Percentiles rank a stretch among this genome's conserved stretches.
These are phyloP conservation scores for Drosophila ustulata DNA, from an alignment of 2,888 invertebrate species.

Conservation along the genomic window DNA sequence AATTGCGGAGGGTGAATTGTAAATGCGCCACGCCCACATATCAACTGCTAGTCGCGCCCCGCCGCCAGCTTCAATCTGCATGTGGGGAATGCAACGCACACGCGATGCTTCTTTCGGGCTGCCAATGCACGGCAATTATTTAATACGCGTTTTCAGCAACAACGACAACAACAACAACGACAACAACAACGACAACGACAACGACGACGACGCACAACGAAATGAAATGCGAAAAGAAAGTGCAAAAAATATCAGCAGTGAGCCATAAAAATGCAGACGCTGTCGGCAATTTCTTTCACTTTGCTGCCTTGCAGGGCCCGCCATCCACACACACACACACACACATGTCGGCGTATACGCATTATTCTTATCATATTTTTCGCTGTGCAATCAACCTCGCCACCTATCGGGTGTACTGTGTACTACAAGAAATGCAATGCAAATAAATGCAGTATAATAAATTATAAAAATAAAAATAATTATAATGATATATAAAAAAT, in stretches of 20 bases:
- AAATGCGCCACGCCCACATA: conserved; percentile 20
- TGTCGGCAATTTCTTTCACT: conserved; percentile 32
- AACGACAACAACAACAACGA: not conserved
- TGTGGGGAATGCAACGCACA: conserved; percentile 13
- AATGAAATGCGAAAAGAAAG: conserved; percentile 4
- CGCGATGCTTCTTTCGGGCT: conserved; percentile 4
- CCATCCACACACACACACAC: not conserved
- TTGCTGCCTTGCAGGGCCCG: conserved; percentile 1
- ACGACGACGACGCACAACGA: not conserved
- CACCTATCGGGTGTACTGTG: not conserved
- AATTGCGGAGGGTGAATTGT: conserved; percentile 5
- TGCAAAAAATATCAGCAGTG: conserved; percentile 11
- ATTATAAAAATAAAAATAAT: no score
- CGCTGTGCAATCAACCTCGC: not conserved
- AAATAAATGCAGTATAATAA: no score
- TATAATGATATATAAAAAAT: no score
- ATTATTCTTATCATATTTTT: conserved; percentile 15
- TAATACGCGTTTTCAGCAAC: conserved; percentile 7
- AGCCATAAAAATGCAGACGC: conserved; percentile 36
- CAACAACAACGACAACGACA: not conserved
- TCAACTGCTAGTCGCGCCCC: no score
- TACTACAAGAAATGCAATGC: not conserved
- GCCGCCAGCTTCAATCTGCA: conserved; percentile 29
- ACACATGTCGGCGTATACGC: conserved; percentile 26
- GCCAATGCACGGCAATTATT: conserved; percentile 30